Evolutionary conservation across 2,113 vertebrate species (phyloP).

Genomic region (Raja brachyura): DNA sequence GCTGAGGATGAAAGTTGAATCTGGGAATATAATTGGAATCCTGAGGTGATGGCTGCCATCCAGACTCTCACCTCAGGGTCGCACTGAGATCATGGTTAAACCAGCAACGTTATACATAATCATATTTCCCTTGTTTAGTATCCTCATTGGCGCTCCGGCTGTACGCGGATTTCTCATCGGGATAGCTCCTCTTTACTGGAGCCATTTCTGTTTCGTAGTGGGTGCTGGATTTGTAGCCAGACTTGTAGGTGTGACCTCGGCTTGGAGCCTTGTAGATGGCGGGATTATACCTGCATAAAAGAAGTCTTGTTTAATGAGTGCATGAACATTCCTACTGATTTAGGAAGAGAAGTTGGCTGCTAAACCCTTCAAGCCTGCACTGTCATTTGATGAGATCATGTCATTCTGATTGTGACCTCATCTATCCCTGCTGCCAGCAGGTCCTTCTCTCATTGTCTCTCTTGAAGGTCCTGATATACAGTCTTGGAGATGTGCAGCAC

Average conservation of each 20-base stretch:
- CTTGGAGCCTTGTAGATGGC: slow-evolving; percentile 72
- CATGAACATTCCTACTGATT: too few relatives aligned
- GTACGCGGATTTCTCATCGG: slow-evolving; percentile 44
- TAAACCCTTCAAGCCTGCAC: too few relatives aligned
- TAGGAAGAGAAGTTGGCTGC: too few relatives aligned
- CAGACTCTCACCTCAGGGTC: neutral
- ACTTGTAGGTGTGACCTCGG: slow-evolving; percentile 63
- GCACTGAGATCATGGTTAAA: neutral
- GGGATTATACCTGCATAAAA: slow-evolving; percentile 65
- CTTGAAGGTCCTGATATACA: neutral
- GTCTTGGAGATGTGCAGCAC: slow-evolving; percentile 23
- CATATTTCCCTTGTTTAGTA: slow-evolving; percentile 63
- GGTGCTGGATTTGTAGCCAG: slow-evolving; percentile 53
- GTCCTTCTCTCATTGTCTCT: neutral
- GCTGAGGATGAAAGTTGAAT: too few relatives aligned
- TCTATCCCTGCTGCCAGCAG: too few relatives aligned
- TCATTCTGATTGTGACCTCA: too few relatives aligned
- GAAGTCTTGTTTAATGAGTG: neutral
- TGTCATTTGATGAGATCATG: too few relatives aligned
- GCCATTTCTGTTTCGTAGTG: slow-evolving; percentile 53
- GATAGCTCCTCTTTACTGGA: slow-evolving; percentile 42
- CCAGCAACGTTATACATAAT: slow-evolving; percentile 68
- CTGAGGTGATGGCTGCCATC: neutral
- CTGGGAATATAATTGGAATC: neutral
- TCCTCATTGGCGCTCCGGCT: slow-evolving; percentile 57